Base-by-base conservation (phyloP, 2,888 invertebrate genomes). In the Koerneria pararmatus region DNA sequence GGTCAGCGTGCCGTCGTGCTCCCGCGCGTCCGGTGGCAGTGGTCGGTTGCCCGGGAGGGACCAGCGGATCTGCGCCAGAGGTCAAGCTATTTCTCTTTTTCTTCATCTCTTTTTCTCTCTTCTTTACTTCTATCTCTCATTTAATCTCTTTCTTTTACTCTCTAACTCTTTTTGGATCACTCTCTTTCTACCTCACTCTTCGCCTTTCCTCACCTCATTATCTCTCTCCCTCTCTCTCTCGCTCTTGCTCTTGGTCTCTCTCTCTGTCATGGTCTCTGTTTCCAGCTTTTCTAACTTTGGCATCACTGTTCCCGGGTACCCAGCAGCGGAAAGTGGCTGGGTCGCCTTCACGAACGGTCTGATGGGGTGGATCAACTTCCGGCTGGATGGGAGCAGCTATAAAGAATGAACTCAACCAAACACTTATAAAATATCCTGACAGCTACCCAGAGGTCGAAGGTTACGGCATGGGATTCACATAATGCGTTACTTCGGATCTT, bases 321-420 rank as follows among this genome's bases (percentile, higher is more conserved):
- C 87, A 86, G 83, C 95, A 97, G 0, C 89, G 88, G 1, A 95
- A 84, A 73, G 89, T 88, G 3, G 88, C 89, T 1, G 86, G 84
- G 2, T 86, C 86, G n/a, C 90, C 90, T 83, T 89, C 89, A 3
- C 88, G 85, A 3, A 90, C 87, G 0, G 87, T 88, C 78, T 88
- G 88, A 34, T 87, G 85, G 60, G 88, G 88, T 1, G 90, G 90
- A 0, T 72, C 73, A 0, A 80, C 76, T 49, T 70, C 56, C 5
- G 78, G 76, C 41, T 61, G 62, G 19, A 78, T 75, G 19, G 70
- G 66, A 48, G 57, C 61, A 31, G 65, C 68, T 60, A 27, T 49
- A 61, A n/a, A 11, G 34, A 32, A 56, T 24, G 3, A 22, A 29
- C 11, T 15, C 24, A 5, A 57, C 34, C 37, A 22, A 31, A 34